Conservation (phyloP, 2,888 invertebrate species). For the Drosophila mettleri region DNA sequence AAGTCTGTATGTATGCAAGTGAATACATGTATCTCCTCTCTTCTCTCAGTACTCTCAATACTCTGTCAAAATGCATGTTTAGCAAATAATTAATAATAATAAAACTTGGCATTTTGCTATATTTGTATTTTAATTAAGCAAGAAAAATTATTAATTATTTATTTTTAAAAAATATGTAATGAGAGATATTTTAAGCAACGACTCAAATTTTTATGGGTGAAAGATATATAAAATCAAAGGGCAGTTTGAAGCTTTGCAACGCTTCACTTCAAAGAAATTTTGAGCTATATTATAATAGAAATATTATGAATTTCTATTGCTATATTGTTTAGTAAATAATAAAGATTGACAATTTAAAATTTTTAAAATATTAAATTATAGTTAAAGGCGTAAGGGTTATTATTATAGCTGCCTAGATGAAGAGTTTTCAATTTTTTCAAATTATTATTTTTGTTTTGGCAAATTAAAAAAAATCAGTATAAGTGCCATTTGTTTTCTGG, state of each 20-base stretch:
- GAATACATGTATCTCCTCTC: not conserved
- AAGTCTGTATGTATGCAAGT: not conserved
- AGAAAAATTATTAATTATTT: not conserved
- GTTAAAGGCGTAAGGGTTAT: no score
- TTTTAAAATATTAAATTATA: not conserved
- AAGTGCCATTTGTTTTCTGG: no score
- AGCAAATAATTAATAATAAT: slow-evolving; percentile 1
- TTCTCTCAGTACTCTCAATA: not conserved
- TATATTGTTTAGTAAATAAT: no score
- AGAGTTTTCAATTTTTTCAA: no score
- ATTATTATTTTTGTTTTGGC: no score
- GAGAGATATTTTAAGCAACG: not conserved
- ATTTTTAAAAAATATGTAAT: not conserved
- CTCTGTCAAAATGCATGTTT: not conserved
- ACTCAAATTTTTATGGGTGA: no score
- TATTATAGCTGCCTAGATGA: no score
- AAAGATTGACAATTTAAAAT: not conserved
- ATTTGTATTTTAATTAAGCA: not conserved
- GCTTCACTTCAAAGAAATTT: not conserved
- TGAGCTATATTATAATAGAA: no score
- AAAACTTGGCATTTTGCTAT: not conserved
- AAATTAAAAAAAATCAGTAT: no score
- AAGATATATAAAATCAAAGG: no score
- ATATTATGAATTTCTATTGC: no score
- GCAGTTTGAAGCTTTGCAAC: not conserved